Conservation (phyloP, 2,797 vertebrate genomes). For the Adrianichthys oophorus region DNA sequence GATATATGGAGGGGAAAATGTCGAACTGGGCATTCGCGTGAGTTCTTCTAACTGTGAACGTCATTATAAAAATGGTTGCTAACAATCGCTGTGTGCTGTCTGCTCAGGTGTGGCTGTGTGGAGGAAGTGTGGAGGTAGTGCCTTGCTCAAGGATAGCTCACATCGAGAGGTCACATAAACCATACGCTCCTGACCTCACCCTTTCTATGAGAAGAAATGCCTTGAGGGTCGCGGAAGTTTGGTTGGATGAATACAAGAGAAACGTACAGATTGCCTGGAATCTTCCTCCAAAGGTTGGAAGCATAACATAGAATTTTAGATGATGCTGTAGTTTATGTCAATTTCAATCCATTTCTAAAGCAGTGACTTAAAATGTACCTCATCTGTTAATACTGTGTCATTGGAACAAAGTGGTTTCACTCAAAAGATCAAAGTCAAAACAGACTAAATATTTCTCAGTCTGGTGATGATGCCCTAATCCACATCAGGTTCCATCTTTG, state of each 20-base stretch:
- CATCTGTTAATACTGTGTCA: too few species aligned
- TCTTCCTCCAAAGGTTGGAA: constrained; percentile 79
- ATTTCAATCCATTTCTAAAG: too few species aligned
- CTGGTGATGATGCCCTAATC: too few species aligned
- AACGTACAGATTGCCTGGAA: constrained; percentile 91
- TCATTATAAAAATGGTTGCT: too few species aligned
- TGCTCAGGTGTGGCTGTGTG: constrained; percentile 88
- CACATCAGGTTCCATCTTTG: too few species aligned
- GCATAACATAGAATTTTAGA: neutral
- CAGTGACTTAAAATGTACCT: too few species aligned
- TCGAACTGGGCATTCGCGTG: constrained; percentile 79
- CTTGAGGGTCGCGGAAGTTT: constrained; percentile 87
- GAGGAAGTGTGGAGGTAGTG: constrained; percentile 89
- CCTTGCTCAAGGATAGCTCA: constrained; percentile 91
- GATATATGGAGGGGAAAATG: constrained; percentile 81
- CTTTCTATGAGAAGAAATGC: constrained; percentile 85
- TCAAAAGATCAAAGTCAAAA: too few species aligned
- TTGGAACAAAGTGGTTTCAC: too few species aligned
- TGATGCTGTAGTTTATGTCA: too few species aligned
- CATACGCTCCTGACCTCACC: constrained; percentile 84
- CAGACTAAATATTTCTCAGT: too few species aligned
- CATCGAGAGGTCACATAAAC: constrained; percentile 88
- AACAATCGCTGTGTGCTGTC: neutral
- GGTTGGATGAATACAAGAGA: constrained; percentile 89
- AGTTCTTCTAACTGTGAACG: constrained; percentile 10